Conservation (phyloP, 1,140 invertebrate species). For the Magallana ariakensis region DNA sequence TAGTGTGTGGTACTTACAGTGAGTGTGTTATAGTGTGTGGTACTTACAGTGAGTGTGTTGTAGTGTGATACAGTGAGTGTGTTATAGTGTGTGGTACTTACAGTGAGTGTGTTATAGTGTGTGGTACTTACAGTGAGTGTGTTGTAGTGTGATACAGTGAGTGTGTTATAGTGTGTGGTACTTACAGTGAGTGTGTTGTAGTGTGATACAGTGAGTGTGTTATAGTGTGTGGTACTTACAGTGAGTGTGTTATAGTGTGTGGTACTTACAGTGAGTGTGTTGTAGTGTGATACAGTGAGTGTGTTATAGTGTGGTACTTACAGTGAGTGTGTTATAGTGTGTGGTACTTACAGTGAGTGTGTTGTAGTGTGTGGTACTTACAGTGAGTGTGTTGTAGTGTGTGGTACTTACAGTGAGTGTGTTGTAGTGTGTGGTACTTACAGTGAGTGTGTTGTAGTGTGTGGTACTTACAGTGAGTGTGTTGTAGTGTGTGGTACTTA, state of each 20-base stretch:
- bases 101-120: slow-evolving; percentile 74
- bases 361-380: slow-evolving; percentile 71
- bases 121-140: slow-evolving; percentile 73
- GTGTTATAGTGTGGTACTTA: slow-evolving; percentile 72
- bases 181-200: slow-evolving; percentile 76
- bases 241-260: slow-evolving; percentile 71
- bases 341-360: slow-evolving; percentile 73
- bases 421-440: not conserved
- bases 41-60: slow-evolving; percentile 76
- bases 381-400: slow-evolving; percentile 72
- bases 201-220: slow-evolving; percentile 67
- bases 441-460: not conserved
- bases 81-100: slow-evolving; percentile 71
- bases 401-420: not conserved
- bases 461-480: not conserved
- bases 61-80: slow-evolving; percentile 74
- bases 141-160: slow-evolving; percentile 75
- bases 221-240: slow-evolving; percentile 72
- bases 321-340: slow-evolving; percentile 74
- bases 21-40: slow-evolving; percentile 68
- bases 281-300: slow-evolving; percentile 69
- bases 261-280: slow-evolving; percentile 75
- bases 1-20: slow-evolving; percentile 72
- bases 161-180: slow-evolving; percentile 65
- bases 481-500: not conserved